Conservation (phyloP, 1,140 invertebrate species). For the Cydia splendana region DNA sequence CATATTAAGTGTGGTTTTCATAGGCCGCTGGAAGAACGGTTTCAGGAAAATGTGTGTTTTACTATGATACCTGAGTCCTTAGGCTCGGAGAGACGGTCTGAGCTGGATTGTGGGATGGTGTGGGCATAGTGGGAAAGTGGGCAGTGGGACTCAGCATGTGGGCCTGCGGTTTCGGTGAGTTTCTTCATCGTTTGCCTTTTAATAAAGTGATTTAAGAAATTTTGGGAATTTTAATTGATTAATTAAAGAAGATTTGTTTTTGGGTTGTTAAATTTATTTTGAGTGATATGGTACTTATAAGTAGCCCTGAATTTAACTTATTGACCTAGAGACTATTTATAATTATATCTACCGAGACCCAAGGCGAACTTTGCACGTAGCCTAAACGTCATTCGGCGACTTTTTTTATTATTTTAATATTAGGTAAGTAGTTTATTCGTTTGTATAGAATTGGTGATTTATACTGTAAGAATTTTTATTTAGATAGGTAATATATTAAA, state of each 20-base stretch:
- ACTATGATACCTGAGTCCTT: slow-evolving; percentile 22
- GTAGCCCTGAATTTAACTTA: not conserved
- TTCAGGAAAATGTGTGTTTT: slow-evolving; percentile 23
- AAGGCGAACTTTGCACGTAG: no score
- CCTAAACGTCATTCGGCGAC: no score
- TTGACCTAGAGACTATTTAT: not conserved
- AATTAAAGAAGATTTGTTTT: not conserved
- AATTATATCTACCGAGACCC: not conserved
- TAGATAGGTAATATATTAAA: no score
- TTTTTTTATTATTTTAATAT: no score
- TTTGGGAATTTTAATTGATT: not conserved
- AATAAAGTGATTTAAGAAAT: not conserved
- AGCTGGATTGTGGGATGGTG: slow-evolving; percentile 8
- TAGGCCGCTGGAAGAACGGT: not conserved
- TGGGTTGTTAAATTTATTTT: not conserved
- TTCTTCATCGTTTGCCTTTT: not conserved
- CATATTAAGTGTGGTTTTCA: slow-evolving; percentile 22
- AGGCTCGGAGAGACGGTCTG: slow-evolving; percentile 19
- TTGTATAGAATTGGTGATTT: no score
- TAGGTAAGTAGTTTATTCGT: no score
- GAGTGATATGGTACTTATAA: not conserved
- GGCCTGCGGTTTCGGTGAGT: slow-evolving; percentile 18
- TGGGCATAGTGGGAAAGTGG: slow-evolving; percentile 30
- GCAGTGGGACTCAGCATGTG: slow-evolving; percentile 14
- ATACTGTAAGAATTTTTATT: no score